These are phyloP conservation scores for Orthonyx spaldingii DNA, from an alignment of 2,113 vertebrate species.

Conservation along the genomic window DNA sequence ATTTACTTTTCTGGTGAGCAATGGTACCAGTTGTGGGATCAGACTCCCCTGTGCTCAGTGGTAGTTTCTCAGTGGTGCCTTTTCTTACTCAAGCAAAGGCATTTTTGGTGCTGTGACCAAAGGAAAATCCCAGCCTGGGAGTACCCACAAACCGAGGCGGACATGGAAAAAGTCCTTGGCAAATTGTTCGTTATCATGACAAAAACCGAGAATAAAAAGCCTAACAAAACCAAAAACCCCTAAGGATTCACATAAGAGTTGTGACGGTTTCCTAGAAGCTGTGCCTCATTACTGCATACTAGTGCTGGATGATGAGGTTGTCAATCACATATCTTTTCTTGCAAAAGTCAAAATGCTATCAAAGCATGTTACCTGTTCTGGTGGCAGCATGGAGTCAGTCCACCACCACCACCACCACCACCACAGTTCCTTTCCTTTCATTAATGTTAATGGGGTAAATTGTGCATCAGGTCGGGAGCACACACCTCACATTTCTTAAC, in stretches of 20 bases:
- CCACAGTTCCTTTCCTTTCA: not conserved
- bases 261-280: not conserved
- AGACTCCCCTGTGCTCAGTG: rapidly evolving
- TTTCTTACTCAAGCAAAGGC: not conserved
- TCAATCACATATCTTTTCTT: not conserved
- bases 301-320: not conserved
- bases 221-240: too few species aligned
- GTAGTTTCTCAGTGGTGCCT: not conserved
- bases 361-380: not conserved
- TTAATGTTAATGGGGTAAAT: not conserved
- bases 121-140: not conserved
- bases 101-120: not conserved
- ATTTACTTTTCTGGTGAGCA: not conserved
- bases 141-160: rapidly evolving
- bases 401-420: not conserved
- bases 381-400: not conserved
- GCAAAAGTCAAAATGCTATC: not conserved
- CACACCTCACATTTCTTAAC: not conserved
- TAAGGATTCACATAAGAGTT: not conserved
- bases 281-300: not conserved
- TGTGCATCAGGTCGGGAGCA: not conserved
- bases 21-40: rapidly evolving
- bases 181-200: not conserved
- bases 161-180: not conserved
- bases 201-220: not conserved